phyloP scores from a whole-genome alignment of 2,888 invertebrate genomes.

The Epirrhoe tristata region DNA sequence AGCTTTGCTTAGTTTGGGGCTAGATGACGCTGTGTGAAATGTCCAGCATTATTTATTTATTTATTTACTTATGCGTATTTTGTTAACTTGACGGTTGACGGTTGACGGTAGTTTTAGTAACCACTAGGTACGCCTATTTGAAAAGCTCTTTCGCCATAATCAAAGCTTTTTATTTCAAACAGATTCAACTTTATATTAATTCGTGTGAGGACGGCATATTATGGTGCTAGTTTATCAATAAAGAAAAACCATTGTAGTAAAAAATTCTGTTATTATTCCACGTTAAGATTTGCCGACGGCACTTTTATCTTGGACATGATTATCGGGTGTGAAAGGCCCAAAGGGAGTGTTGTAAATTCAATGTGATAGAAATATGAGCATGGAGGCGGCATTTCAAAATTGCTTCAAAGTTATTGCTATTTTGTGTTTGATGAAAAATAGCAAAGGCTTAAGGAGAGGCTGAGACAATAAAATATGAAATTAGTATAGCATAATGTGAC shows the following conservation, averaged over 20 bases:
- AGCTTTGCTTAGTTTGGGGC: too few relatives aligned
- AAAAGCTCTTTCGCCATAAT: too few relatives aligned
- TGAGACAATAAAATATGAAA: too few relatives aligned
- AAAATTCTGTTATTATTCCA: neutral
- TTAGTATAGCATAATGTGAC: too few relatives aligned
- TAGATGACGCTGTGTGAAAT: too few relatives aligned
- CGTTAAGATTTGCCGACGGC: conserved; percentile 49
- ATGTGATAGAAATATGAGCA: conserved; percentile 39
- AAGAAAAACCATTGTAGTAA: neutral
- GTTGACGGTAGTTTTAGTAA: too few relatives aligned
- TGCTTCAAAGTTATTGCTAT: conserved; percentile 30
- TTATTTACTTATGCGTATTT: too few relatives aligned
- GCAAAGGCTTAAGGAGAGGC: conserved; percentile 1
- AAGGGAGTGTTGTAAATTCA: conserved; percentile 56
- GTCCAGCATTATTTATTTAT: too few relatives aligned
- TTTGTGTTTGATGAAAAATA: conserved; percentile 29
- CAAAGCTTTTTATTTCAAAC: too few relatives aligned
- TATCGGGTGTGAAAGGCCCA: conserved; percentile 78
- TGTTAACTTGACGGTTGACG: too few relatives aligned
- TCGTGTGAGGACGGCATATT: neutral
- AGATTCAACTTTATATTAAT: neutral
- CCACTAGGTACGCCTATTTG: too few relatives aligned
- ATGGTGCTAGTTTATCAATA: neutral
- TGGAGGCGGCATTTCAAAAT: conserved; percentile 37
- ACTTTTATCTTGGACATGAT: conserved; percentile 75